Conservation (phyloP, 2,888 invertebrate species). For the Meghimatium bilineatum region DNA sequence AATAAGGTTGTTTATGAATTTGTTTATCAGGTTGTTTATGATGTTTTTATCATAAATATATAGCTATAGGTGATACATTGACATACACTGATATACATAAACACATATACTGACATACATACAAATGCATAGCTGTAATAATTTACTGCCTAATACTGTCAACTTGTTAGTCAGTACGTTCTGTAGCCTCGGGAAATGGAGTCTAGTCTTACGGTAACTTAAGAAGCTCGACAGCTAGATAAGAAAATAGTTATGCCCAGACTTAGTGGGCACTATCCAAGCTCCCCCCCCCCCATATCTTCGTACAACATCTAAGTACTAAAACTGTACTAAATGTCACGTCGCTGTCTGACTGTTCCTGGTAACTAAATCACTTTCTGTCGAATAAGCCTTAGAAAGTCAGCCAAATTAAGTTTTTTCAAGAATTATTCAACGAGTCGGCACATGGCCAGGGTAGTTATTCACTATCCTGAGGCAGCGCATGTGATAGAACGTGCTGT, state of each 20-base stretch:
- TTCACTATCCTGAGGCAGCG: not conserved
- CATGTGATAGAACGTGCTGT: not conserved
- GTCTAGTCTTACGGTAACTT: too few relatives aligned
- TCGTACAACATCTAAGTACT: conserved; percentile 7
- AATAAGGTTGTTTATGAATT: too few relatives aligned
- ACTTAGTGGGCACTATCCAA: not conserved
- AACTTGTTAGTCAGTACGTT: too few relatives aligned
- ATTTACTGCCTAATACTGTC: too few relatives aligned
- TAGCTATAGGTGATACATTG: too few relatives aligned
- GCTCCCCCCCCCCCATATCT: not conserved
- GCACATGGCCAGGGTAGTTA: not conserved
- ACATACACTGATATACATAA: too few relatives aligned
- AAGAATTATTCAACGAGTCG: not conserved
- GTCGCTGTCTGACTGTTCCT: not conserved
- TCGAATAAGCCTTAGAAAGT: conserved; percentile 21
- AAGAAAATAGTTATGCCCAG: not conserved
- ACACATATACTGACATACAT: not conserved
- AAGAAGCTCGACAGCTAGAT: not conserved
- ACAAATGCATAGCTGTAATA: not conserved
- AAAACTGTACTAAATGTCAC: conserved; percentile 3
- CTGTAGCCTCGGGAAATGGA: too few relatives aligned
- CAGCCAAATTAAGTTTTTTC: conserved; percentile 26
- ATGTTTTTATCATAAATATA: too few relatives aligned
- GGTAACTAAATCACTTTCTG: conserved; percentile 23
- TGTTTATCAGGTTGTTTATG: too few relatives aligned